Evolutionary conservation across 1,140 invertebrate genomes (phyloP).

Genomic region (Zaprionus kolodkinae): DNA sequence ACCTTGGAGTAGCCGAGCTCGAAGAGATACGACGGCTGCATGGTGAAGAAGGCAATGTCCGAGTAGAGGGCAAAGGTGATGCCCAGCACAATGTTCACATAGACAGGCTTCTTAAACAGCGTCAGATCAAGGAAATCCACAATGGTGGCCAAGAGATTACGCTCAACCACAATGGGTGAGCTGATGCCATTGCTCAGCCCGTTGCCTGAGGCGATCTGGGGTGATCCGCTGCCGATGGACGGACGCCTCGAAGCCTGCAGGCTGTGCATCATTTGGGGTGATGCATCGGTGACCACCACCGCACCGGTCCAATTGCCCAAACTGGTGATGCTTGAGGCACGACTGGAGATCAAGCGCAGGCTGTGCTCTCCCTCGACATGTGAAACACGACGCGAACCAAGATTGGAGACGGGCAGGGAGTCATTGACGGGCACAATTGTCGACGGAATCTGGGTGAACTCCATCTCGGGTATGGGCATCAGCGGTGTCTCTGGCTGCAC

Average conservation of each 20-base stretch:
- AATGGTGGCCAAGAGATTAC: slow-evolving; percentile 78
- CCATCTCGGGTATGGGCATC: slow-evolving; percentile 21
- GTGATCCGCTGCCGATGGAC: slow-evolving; percentile 17
- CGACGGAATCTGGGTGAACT: slow-evolving; percentile 20
- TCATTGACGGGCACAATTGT: neutral
- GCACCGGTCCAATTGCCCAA: slow-evolving; percentile 84
- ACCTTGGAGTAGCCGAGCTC: slow-evolving; percentile 85
- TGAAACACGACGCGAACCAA: slow-evolving; percentile 47
- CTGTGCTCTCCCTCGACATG: slow-evolving; percentile 55
- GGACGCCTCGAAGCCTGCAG: slow-evolving; percentile 59
- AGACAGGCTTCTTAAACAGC: slow-evolving; percentile 86
- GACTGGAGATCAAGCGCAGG: slow-evolving; percentile 53
- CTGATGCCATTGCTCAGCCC: neutral
- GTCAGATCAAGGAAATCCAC: slow-evolving; percentile 86
- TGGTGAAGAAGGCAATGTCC: slow-evolving; percentile 87
- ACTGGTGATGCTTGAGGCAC: slow-evolving; percentile 80
- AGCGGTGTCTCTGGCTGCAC: slow-evolving; percentile 65
- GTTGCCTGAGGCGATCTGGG: neutral
- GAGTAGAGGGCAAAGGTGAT: slow-evolving; percentile 86
- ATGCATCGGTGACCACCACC: slow-evolving; percentile 77
- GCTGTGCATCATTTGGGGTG: slow-evolving; percentile 72
- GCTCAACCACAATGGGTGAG: neutral
- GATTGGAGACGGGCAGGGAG: neutral
- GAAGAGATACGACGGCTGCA: slow-evolving; percentile 86
- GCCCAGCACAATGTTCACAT: slow-evolving; percentile 87